Conservation (phyloP, 2,888 invertebrate genomes). For the Boloria selene region DNA sequence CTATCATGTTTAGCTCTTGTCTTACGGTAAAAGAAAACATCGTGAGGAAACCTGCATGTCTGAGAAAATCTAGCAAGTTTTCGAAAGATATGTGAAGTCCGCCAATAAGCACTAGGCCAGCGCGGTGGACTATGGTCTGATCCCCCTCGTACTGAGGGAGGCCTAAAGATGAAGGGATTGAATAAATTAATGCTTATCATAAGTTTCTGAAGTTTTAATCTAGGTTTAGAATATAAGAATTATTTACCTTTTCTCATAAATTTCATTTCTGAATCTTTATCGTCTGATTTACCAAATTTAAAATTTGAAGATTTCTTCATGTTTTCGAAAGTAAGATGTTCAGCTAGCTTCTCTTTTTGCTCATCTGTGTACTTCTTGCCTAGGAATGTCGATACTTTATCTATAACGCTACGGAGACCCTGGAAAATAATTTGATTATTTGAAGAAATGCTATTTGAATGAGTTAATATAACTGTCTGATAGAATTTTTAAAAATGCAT, state of each 20-base stretch:
- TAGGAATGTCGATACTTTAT: conserved; percentile 73
- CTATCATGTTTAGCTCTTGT: no score
- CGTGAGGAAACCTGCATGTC: no score
- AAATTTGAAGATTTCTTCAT: conserved; percentile 74
- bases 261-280: conserved; percentile 47
- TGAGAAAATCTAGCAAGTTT: no score
- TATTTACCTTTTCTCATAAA: conserved; percentile 64
- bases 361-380: conserved; percentile 62
- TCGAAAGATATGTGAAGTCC: no score
- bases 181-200: neutral
- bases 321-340: conserved; percentile 78
- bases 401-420: conserved; percentile 73
- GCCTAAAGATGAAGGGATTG: no score
- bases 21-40: no score
- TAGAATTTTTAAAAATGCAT: no score
- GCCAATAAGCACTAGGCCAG: no score
- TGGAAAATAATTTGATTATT: conserved; percentile 35
- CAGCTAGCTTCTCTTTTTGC: conserved; percentile 66
- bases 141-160: no score
- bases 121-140: no score
- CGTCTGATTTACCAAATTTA: conserved; percentile 36
- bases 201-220: neutral
- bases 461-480: neutral
- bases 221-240: neutral
- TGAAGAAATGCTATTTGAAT: no score